Conservation (phyloP, 2,113 vertebrate genomes). For the Aplodontia rufa region DNA sequence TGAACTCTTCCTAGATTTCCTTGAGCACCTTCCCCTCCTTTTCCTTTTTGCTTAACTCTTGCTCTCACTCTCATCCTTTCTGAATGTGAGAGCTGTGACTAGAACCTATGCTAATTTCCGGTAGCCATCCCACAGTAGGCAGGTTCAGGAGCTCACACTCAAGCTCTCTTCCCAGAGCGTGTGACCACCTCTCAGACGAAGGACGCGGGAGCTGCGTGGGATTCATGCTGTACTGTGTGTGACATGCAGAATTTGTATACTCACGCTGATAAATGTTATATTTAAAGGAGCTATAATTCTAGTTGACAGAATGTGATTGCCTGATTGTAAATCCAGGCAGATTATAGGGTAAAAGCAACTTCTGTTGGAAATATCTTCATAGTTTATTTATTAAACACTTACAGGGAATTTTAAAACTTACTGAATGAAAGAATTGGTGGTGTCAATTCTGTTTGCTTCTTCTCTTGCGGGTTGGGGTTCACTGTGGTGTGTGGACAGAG, state of each 20-base stretch:
- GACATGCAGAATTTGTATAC: background rate
- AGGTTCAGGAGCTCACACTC: background rate
- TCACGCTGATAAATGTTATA: background rate
- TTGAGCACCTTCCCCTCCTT: background rate
- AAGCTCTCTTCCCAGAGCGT: background rate
- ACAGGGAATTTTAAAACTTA: background rate
- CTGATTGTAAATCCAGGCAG: conserved; percentile 20
- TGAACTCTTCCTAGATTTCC: background rate
- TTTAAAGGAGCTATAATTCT: conserved; percentile 4
- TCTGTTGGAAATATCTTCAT: background rate
- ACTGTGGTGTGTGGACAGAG: background rate
- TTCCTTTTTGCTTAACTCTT: background rate
- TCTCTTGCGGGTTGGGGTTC: background rate
- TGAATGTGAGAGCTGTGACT: background rate
- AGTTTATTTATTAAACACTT: conserved; percentile 51
- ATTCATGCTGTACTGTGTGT: background rate
- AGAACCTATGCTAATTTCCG: background rate
- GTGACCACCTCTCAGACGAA: background rate
- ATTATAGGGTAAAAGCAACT: conserved; percentile 34
- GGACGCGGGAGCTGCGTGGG: background rate
- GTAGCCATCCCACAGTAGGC: background rate
- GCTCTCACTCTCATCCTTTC: conserved; percentile 2
- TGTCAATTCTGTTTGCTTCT: background rate
- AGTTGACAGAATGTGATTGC: background rate
- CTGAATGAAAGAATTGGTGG: background rate